Base-by-base conservation (phyloP, 2,113 vertebrate genomes). In the Ciconia boyciana region DNA sequence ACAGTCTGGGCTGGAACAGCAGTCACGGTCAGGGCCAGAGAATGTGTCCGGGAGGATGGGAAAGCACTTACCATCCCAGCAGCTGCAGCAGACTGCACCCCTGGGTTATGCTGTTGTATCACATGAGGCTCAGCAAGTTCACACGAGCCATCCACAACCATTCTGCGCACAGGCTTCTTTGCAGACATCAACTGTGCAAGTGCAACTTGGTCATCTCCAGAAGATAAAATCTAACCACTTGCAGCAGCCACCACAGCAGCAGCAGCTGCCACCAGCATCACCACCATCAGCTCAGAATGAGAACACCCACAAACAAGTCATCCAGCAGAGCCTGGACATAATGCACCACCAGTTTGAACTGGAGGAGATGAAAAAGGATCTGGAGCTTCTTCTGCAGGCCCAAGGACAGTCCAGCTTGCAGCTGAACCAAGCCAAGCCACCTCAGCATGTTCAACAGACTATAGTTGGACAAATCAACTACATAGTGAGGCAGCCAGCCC, bases 391-490 rank as follows among this genome's bases (percentile, higher is more conserved):
- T 54, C 95, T 98, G 25, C 98, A 98, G 93, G 98, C 98, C 75
- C 97, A 98, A 41, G 97, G 98, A 46, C 98, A 98, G 48, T 76
- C 98, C 48, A 98, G 98, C 69, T 95, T 97, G 81, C 98, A 99
- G 44, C 92, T 98, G 82, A 97, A 97, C 93, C 97, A 98, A 93
- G 95, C 98, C 93, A 98, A 98, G 77, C 98, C 98, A 20, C 97
- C 98, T 71, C 98, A 98, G 92, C 98, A 98, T 24, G 95, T 98
- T 69, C 97, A 98, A 84, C 98, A 98, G 75, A 97, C 98, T 39
- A 97, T 98, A 16, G 96, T 98, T 92, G 98, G 98, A n/a, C 98
- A 98, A 97, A 98, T 98, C 93, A 98, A 98, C 95, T 98, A 98
- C 97, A 98, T 98, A 22, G 98, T 98, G 82, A 97, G 98, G 87